Conservation (phyloP, 2,888 invertebrate species). For the Phortica magna region DNA sequence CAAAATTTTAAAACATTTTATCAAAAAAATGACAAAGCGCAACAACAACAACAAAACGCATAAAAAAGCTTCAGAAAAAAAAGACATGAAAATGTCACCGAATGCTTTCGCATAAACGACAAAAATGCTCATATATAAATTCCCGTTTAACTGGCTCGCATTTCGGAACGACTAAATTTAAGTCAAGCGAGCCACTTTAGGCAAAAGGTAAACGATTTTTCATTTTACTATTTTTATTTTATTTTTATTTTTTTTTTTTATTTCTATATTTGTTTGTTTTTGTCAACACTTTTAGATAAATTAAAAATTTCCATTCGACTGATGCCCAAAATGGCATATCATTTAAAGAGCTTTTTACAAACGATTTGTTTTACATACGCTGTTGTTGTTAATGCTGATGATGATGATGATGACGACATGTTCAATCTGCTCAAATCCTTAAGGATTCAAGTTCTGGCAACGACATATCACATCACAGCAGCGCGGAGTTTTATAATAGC, state of each 20-base stretch:
- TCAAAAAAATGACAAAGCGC: background rate
- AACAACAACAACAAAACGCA: background rate
- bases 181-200: background rate
- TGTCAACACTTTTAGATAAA: constrained; percentile 31
- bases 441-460: constrained; percentile 25
- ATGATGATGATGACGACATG: constrained; percentile 20
- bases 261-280: background rate
- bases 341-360: constrained; percentile 30
- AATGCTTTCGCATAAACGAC: constrained; percentile 25
- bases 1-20: background rate
- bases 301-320: constrained; percentile 28
- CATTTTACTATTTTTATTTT: background rate
- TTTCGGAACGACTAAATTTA: background rate
- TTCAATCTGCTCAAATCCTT: constrained; percentile 33
- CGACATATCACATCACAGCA: background rate
- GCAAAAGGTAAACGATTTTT: background rate
- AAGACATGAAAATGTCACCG: background rate
- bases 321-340: constrained; percentile 18
- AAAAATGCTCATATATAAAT: background rate
- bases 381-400: no score
- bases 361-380: constrained; percentile 20
- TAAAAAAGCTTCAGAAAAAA: background rate
- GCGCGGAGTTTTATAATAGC: no score
- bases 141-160: background rate
- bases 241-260: background rate